Conservation (phyloP, 2,888 invertebrate genomes). For the Ichneumoninae sp. region DNA sequence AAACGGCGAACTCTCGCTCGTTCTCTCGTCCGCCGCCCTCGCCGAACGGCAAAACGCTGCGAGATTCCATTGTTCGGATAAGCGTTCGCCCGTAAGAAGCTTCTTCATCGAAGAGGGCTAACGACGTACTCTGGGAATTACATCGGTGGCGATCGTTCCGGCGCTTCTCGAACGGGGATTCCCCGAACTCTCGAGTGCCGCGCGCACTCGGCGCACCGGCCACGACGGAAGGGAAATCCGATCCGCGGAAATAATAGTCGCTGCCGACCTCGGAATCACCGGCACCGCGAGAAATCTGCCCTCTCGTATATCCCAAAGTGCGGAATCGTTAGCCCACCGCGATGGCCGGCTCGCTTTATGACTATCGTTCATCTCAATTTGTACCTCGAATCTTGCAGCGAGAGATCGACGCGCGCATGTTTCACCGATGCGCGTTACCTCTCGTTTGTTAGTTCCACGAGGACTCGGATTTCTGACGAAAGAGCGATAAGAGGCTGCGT, state of each 20-base stretch:
- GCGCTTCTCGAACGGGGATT: too few species aligned
- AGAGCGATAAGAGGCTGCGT: too few species aligned
- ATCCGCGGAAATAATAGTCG: constrained; percentile 5
- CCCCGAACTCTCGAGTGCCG: not conserved
- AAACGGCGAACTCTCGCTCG: constrained; percentile 17
- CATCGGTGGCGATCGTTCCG: not conserved
- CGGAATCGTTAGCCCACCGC: constrained; percentile 10
- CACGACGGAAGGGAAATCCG: constrained; percentile 11
- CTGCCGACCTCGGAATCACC: constrained; percentile 7
- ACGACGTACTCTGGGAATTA: constrained; percentile 72
- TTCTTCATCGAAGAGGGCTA: constrained; percentile 70
- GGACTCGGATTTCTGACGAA: too few species aligned
- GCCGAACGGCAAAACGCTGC: constrained; percentile 78
- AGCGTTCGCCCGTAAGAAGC: constrained; percentile 78
- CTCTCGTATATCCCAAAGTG: constrained; percentile 7
- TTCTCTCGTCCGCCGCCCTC: constrained; percentile 65
- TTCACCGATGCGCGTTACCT: constrained; percentile 65
- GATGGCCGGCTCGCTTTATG: constrained; percentile 26
- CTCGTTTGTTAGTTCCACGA: constrained; percentile 6
- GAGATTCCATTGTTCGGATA: constrained; percentile 82
- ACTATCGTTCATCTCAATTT: constrained; percentile 63
- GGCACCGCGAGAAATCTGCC: constrained; percentile 1
- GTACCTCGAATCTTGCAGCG: constrained; percentile 20
- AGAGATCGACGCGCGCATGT: constrained; percentile 28
- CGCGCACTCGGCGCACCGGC: not conserved